Percentiles rank a stretch among this genome's conserved stretches.
Evolutionary conservation across 2,113 vertebrate genomes (phyloP).

Genomic region (Eleginops maclovinus): DNA sequence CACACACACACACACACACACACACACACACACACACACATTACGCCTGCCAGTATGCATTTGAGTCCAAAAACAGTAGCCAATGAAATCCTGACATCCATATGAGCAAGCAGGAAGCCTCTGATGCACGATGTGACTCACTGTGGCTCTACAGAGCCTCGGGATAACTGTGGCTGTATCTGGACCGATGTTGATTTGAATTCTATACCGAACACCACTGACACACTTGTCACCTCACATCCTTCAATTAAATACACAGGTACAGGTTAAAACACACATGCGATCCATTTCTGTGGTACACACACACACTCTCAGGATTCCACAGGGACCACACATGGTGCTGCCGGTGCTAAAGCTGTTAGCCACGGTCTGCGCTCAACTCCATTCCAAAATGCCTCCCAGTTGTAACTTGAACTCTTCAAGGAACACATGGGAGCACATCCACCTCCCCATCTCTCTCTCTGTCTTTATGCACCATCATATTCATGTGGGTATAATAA

Average conservation of each 20-base stretch:
- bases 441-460: constrained; percentile 6
- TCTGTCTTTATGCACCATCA: neutral
- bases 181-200: neutral
- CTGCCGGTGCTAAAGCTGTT: constrained; percentile 69
- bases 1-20: constrained; percentile 21
- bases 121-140: neutral
- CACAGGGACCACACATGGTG: constrained; percentile 69
- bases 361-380: constrained; percentile 56
- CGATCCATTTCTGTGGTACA: constrained; percentile 5
- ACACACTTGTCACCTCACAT: neutral
- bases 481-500: neutral
- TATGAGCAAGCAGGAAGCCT: neutral
- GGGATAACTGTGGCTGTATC: neutral
- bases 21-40: constrained; percentile 16
- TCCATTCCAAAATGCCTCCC: constrained; percentile 70
- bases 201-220: neutral
- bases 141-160: neutral
- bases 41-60: constrained; percentile 23
- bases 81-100: constrained; percentile 36
- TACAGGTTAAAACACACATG: constrained; percentile 21
- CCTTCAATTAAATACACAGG: constrained; percentile 12
- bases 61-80: constrained; percentile 37
- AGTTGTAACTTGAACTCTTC: constrained; percentile 65
- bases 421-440: constrained; percentile 60
- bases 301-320: constrained; percentile 42